phyloP scores from a whole-genome alignment of 2,888 invertebrate genomes.

The Pomacea canaliculata region DNA sequence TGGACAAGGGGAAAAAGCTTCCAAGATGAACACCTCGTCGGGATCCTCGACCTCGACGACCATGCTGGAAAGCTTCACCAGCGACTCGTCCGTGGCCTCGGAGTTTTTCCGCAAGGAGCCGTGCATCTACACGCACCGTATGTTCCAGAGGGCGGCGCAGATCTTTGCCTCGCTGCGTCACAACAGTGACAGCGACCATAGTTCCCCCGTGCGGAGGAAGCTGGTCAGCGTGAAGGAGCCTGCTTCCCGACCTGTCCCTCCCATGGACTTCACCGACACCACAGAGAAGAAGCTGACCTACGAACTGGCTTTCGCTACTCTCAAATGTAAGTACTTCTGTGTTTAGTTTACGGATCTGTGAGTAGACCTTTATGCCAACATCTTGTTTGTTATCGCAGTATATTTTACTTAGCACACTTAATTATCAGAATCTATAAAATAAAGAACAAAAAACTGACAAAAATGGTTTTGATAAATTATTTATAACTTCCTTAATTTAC shows the following conservation, averaged over 20 bases:
- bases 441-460: too few species aligned
- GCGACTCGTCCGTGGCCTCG: neutral
- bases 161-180: constrained; percentile 48
- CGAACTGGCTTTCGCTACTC: constrained; percentile 60
- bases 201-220: constrained; percentile 36
- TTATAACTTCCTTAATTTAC: too few species aligned
- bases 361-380: too few species aligned
- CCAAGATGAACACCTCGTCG: too few species aligned
- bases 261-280: constrained; percentile 55
- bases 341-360: neutral
- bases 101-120: constrained; percentile 58
- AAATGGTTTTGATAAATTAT: too few species aligned
- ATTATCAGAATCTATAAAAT: too few species aligned
- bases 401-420: too few species aligned
- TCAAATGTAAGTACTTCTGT: constrained; percentile 64
- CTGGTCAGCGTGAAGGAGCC: constrained; percentile 21
- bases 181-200: constrained; percentile 47
- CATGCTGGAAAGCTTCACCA: neutral
- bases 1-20: too few species aligned
- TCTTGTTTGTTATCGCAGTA: too few species aligned
- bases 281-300: constrained; percentile 60
- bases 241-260: constrained; percentile 30
- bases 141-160: constrained; percentile 53
- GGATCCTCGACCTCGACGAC: too few species aligned
- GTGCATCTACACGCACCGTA: constrained; percentile 56